Conservation (phyloP, 2,888 invertebrate genomes). For the Cataglyphis altisquamis region DNA sequence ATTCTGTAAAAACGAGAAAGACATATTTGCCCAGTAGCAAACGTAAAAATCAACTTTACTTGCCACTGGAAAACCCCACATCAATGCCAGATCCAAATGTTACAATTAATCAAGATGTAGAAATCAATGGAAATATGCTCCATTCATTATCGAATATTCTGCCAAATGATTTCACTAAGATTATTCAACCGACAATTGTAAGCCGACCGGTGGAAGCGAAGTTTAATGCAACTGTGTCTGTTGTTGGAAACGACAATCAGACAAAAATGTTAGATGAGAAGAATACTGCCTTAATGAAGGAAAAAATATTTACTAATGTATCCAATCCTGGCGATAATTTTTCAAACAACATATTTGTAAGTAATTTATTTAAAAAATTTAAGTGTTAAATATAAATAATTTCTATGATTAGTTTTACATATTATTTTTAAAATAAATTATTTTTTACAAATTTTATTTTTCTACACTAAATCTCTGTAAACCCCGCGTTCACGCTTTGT, state of each 20-base stretch:
- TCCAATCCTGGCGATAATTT: not conserved
- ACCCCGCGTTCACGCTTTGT: not conserved
- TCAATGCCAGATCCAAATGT: not conserved
- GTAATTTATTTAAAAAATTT: conserved; percentile 2
- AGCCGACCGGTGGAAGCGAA: not conserved
- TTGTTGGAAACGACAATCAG: not conserved
- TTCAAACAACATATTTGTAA: conserved; percentile 6
- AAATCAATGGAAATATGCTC: not conserved
- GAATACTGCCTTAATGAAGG: not conserved
- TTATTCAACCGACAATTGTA: not conserved
- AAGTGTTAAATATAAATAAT: not conserved
- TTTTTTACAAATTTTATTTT: not conserved
- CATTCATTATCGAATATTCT: not conserved
- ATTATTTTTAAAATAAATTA: conserved; percentile 1
- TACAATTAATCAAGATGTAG: not conserved
- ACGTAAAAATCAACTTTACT: not conserved
- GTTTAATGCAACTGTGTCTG: not conserved
- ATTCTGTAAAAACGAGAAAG: not conserved
- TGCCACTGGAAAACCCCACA: not conserved
- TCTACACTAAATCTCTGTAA: not conserved
- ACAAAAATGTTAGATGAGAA: not conserved
- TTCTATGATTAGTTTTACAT: not conserved
- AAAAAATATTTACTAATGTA: not conserved
- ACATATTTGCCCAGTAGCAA: not conserved
- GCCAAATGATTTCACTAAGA: not conserved